A percentile compares a stretch with the other conserved stretches of the same genome.
Evolutionary conservation across 2,888 invertebrate species (phyloP).

Genomic region (Mechanitis messenoides): DNA sequence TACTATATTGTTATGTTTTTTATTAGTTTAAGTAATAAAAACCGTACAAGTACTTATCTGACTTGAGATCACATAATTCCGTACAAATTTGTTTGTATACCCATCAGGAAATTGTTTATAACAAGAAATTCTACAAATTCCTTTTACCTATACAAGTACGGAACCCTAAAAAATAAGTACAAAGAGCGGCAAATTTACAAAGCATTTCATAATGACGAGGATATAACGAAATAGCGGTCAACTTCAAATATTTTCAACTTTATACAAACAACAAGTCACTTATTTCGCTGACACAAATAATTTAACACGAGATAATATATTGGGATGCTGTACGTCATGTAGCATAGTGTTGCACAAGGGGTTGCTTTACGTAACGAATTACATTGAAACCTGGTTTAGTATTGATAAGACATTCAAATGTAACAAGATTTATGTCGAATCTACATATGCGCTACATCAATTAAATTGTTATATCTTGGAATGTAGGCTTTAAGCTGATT

Average conservation of each 20-base stretch:
- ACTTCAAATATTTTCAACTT: neutral
- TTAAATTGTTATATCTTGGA: conserved; percentile 1
- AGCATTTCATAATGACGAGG: conserved; percentile 13
- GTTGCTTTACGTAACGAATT: neutral
- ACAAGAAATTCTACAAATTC: too few species aligned
- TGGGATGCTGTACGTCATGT: neutral
- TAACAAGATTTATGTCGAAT: conserved; percentile 6
- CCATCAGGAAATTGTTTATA: too few species aligned
- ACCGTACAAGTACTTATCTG: too few species aligned
- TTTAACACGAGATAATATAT: conserved; percentile 2
- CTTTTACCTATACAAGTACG: too few species aligned
- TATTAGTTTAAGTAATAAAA: too few species aligned
- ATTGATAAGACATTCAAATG: conserved; percentile 19
- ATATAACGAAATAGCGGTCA: neutral
- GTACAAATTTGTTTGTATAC: too few species aligned
- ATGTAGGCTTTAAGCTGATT: conserved; percentile 3
- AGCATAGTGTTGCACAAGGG: neutral
- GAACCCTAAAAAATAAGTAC: neutral
- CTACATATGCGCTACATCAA: conserved; percentile 1
- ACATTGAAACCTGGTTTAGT: conserved; percentile 18
- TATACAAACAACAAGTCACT: neutral
- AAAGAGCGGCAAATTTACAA: conserved; percentile 4
- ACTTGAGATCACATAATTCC: too few species aligned
- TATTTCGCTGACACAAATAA: neutral
- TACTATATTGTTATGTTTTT: too few species aligned